Evolutionary conservation across 1,140 invertebrate species (phyloP).

Genomic region (Drosophila teissieri): DNA sequence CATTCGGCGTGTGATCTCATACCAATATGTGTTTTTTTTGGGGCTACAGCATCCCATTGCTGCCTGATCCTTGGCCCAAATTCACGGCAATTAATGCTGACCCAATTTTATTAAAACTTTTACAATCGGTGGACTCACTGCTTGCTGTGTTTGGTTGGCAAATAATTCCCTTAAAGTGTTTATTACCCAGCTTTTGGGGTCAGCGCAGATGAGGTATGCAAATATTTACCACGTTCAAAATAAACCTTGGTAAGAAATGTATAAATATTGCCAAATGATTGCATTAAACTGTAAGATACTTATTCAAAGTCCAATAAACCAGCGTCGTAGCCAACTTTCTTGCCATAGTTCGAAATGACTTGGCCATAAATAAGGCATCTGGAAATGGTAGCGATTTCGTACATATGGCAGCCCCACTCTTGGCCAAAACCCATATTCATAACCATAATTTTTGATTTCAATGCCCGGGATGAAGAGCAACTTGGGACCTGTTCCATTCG

Average conservation of each 20-base stretch:
- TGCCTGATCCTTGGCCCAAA: slow-evolving; percentile 33
- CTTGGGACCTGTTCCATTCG: slow-evolving; percentile 22
- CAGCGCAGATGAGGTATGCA: background rate
- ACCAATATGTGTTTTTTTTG: background rate
- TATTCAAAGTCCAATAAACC: background rate
- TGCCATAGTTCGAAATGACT: background rate
- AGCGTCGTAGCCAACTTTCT: background rate
- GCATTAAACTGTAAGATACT: too few relatives aligned
- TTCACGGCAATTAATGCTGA: slow-evolving; percentile 7
- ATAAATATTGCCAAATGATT: too few relatives aligned
- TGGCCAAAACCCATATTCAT: slow-evolving; percentile 16
- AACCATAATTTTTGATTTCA: slow-evolving; percentile 44
- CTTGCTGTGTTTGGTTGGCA: background rate
- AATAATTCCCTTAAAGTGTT: slow-evolving; percentile 2
- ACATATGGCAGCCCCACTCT: background rate
- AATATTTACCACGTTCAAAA: background rate
- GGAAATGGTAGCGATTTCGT: slow-evolving; percentile 7
- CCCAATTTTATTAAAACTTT: slow-evolving; percentile 13
- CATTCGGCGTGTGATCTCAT: slow-evolving; percentile 23
- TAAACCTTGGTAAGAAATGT: too few relatives aligned
- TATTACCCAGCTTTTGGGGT: background rate
- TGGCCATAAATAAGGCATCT: background rate
- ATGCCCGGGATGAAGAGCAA: slow-evolving; percentile 4
- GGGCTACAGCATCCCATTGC: background rate
- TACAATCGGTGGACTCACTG: background rate